Percentiles rank a stretch among this genome's conserved stretches.
Conservation (phyloP, 2,113 vertebrate species). For the Gambusia holbrooki region DNA sequence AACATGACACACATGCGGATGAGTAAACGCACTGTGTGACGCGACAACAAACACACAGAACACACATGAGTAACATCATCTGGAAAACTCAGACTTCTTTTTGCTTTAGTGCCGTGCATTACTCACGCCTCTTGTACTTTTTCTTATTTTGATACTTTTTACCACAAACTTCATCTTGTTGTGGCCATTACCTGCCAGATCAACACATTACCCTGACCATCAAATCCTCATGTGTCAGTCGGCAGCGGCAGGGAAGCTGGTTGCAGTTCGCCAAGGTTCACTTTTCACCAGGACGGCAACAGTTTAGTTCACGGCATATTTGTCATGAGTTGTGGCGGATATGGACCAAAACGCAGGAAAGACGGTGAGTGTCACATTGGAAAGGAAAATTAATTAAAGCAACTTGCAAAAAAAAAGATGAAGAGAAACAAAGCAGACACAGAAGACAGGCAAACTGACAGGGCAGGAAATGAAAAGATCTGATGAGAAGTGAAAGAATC, state of each 20-base stretch:
- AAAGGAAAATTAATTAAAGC: neutral
- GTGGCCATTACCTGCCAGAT: neutral
- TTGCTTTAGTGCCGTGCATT: neutral
- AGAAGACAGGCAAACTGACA: neutral
- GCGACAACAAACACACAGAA: conserved; percentile 4
- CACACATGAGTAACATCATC: neutral
- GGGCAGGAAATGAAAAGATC: neutral
- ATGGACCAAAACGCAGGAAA: too few species aligned
- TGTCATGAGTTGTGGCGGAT: too few species aligned
- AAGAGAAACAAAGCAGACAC: neutral
- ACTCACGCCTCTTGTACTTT: too few species aligned
- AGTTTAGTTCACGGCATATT: too few species aligned
- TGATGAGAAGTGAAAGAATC: neutral
- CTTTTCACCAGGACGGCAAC: too few species aligned
- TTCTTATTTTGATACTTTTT: neutral
- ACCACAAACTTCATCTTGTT: neutral
- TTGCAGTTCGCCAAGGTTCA: too few species aligned
- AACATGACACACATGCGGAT: conserved; percentile 53
- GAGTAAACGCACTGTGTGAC: conserved; percentile 45
- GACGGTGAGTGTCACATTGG: neutral
- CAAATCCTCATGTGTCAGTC: too few species aligned
- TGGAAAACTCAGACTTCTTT: neutral
- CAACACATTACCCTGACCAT: neutral
- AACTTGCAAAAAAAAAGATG: neutral
- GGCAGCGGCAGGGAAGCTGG: too few species aligned